Conservation (phyloP, 2,888 invertebrate genomes). For the Melanargia galathea region DNA sequence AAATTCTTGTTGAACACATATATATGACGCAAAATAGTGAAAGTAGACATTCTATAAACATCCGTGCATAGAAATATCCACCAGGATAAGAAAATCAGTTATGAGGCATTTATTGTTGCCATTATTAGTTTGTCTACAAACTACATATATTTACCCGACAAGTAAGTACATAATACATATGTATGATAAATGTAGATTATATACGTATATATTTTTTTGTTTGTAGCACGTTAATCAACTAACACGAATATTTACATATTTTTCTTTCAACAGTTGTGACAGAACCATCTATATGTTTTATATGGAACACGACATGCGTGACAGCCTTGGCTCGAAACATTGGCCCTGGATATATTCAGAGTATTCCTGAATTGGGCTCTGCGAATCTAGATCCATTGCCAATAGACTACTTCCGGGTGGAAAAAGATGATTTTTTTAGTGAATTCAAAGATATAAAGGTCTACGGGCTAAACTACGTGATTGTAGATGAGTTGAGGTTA, state of each 20-base stretch:
- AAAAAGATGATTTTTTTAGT: background rate
- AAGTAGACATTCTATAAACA: background rate
- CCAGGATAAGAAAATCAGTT: background rate
- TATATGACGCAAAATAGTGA: background rate
- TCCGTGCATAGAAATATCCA: background rate
- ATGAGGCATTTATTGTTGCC: background rate
- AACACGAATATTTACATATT: too few species aligned
- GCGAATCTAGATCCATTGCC: background rate
- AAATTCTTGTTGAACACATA: background rate
- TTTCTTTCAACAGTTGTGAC: too few species aligned
- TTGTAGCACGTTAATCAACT: background rate
- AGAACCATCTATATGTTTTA: too few species aligned
- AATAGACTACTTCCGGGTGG: background rate
- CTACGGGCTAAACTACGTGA: background rate
- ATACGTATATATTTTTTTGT: slow-evolving; percentile 3
- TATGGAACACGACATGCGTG: too few species aligned
- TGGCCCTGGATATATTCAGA: background rate
- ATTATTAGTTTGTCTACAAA: background rate
- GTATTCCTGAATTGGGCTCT: background rate
- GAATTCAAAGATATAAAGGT: background rate
- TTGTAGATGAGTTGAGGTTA: slow-evolving; percentile 1
- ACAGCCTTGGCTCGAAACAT: background rate
- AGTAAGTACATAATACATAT: too few species aligned
- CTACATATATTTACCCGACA: background rate
- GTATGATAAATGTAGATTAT: background rate